Conservation (phyloP, 2,888 invertebrate genomes). For the Brachyptera putata region DNA sequence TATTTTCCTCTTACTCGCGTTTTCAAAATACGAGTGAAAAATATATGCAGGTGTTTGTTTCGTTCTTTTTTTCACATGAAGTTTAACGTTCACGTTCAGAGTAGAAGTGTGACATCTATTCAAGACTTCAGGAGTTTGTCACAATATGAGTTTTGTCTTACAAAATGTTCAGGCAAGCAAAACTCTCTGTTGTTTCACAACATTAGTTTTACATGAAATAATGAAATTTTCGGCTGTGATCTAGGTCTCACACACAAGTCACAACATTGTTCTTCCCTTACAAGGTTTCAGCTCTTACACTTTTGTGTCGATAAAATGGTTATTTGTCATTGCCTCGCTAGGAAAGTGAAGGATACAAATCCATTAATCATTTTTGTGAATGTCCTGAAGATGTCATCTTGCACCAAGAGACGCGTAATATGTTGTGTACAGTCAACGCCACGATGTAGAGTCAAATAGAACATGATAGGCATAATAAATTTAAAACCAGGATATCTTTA, state of each 20-base stretch:
- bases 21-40: too few species aligned
- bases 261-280: background rate
- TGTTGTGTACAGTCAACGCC: too few species aligned
- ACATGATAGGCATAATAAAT: too few species aligned
- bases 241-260: background rate
- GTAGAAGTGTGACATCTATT: background rate
- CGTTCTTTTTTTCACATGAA: too few species aligned
- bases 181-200: background rate
- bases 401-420: background rate
- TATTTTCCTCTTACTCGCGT: too few species aligned
- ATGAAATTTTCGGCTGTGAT: background rate
- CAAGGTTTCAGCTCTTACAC: background rate
- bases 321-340: background rate
- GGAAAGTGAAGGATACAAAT: background rate
- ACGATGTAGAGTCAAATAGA: too few species aligned
- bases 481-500: too few species aligned
- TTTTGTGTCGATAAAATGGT: background rate
- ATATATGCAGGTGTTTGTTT: too few species aligned
- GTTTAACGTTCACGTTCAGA: too few species aligned
- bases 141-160: background rate
- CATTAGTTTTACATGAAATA: too few species aligned
- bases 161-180: background rate
- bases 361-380: constrained; percentile 1
- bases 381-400: constrained; percentile 5
- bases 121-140: background rate